These are phyloP conservation scores for Turritopsis dohrnii DNA, from an alignment of 30 jellyfish, hydroid and myxozoan species.

Conservation along the genomic window DNA sequence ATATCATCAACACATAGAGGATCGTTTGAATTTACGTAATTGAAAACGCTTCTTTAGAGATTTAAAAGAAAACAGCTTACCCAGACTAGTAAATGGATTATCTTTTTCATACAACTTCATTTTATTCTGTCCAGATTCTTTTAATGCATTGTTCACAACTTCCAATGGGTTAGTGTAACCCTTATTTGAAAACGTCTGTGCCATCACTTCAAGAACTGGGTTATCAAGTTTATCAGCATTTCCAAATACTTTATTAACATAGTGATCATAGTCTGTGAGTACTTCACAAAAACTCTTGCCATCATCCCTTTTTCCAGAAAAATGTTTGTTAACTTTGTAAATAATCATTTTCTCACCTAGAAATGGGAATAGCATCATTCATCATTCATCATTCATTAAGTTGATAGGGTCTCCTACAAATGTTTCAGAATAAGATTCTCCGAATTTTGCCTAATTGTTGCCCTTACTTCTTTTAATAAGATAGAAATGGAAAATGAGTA, in stretches of 20 bases:
- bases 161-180: neutral
- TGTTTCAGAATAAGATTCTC: no score
- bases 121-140: neutral
- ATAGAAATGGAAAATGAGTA: no score
- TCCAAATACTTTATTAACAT: neutral
- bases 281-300: neutral
- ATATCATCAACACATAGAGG: no score
- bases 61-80: no score
- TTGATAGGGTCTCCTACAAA: no score
- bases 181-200: neutral
- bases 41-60: no score
- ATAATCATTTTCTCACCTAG: neutral
- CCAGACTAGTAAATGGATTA: neutral
- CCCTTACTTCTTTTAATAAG: no score
- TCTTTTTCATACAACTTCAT: neutral
- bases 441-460: no score
- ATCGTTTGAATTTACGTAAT: no score
- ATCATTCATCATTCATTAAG: no score
- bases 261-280: neutral
- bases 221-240: neutral
- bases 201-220: neutral
- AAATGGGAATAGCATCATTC: no score
- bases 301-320: neutral
- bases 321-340: no score
- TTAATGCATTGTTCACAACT: neutral